Evolutionary conservation across 2,888 invertebrate species (phyloP).

Genomic region (Diploptera punctata): DNA sequence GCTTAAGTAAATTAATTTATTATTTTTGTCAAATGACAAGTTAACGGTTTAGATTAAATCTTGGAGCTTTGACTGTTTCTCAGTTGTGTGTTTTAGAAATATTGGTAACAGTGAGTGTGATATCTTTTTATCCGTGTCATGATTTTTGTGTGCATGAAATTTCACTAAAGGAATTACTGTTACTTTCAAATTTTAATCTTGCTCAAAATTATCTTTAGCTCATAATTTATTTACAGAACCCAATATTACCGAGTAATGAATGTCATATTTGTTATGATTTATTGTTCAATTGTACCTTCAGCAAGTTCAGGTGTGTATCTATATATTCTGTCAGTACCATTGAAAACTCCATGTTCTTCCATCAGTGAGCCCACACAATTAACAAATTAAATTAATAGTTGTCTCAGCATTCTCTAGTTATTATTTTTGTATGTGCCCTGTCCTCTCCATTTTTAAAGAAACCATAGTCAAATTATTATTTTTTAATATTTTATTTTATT

Average conservation of each 20-base stretch:
- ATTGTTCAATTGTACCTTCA: not conserved
- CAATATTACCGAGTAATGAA: not conserved
- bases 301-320: not conserved
- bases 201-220: slow-evolving; percentile 11
- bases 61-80: slow-evolving; percentile 23
- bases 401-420: slow-evolving; percentile 16
- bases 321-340: slow-evolving; percentile 2
- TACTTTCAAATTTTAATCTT: slow-evolving; percentile 4
- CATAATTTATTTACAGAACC: not conserved
- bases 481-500: no score
- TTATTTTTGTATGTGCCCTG: no score
- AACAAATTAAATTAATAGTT: slow-evolving; percentile 12
- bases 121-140: not conserved
- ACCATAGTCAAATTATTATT: no score
- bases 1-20: not conserved
- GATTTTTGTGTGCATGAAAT: not conserved
- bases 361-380: not conserved
- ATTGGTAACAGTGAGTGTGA: not conserved
- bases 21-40: not conserved
- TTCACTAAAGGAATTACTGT: slow-evolving; percentile 5
- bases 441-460: no score
- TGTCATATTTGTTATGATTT: slow-evolving; percentile 1
- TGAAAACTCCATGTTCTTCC: slow-evolving; percentile 11
- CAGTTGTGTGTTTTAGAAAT: slow-evolving; percentile 16
- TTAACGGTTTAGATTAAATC: not conserved